These are phyloP conservation scores for Nyctalus aviator DNA, from an alignment of 2,797 vertebrate species.

Conservation along the genomic window DNA sequence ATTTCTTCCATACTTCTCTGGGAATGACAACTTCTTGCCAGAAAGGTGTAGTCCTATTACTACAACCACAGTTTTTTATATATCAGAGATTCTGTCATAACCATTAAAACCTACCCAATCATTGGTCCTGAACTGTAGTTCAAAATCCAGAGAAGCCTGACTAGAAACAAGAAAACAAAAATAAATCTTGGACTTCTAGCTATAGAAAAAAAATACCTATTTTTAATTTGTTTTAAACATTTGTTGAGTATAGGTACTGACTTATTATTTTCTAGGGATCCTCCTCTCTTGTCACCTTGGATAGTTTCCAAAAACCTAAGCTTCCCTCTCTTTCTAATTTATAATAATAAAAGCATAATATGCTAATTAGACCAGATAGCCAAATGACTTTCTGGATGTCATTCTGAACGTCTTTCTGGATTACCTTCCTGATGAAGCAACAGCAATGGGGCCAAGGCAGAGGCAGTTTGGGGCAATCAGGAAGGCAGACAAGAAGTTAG, in stretches of 20 bases:
- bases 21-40: neutral
- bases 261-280: neutral
- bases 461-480: too few species aligned
- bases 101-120: neutral
- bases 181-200: neutral
- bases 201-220: neutral
- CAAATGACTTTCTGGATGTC: too few species aligned
- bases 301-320: neutral
- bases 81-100: neutral
- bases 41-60: neutral
- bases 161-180: neutral
- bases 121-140: neutral
- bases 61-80: neutral
- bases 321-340: neutral
- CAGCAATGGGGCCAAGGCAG: too few species aligned
- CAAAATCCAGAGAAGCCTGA: neutral
- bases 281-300: neutral
- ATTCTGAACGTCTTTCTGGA: too few species aligned
- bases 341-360: too few species aligned
- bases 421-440: too few species aligned
- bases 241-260: neutral
- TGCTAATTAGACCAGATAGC: too few species aligned
- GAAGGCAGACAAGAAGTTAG: too few species aligned
- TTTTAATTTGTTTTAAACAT: neutral
- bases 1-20: neutral